A percentile compares a stretch with the other conserved stretches of the same genome.
phyloP scores from a whole-genome alignment of 2,113 vertebrate genomes.

The Gymnarchus niloticus region DNA sequence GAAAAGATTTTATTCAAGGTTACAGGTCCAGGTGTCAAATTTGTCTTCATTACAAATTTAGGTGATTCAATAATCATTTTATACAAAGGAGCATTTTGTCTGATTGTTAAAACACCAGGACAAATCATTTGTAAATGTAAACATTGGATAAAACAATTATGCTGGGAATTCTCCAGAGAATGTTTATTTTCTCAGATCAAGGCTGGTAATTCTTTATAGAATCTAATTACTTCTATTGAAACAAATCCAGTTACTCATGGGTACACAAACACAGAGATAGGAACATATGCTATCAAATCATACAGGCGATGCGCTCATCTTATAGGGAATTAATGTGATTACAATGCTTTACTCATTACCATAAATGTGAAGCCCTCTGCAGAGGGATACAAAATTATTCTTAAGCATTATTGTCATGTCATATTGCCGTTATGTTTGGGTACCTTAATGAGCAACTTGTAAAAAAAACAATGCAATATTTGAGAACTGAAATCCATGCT shows the following conservation, averaged over 20 bases:
- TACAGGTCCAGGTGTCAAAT: not conserved
- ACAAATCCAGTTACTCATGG: not conserved
- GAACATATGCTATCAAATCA: not conserved
- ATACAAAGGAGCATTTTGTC: slow-evolving; percentile 6
- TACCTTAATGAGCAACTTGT: not conserved
- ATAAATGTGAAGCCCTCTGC: not conserved
- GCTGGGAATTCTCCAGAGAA: too few species aligned
- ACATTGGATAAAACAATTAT: not conserved
- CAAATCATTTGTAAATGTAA: not conserved
- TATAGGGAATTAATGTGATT: slow-evolving; percentile 1
- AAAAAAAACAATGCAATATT: not conserved
- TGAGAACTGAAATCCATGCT: not conserved
- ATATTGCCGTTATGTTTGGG: not conserved
- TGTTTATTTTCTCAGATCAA: not conserved
- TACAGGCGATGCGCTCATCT: not conserved
- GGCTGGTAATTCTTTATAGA: not conserved
- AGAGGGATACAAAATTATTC: not conserved
- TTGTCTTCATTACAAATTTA: not conserved
- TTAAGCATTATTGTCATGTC: not conserved
- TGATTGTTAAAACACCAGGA: not conserved
- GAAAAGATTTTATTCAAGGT: not conserved
- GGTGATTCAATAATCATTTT: too few species aligned
- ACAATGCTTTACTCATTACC: not conserved
- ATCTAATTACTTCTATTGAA: not conserved
- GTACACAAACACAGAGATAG: not conserved